Conservation (phyloP, 1,140 invertebrate species). For the Dermatophagoides farinae region DNA sequence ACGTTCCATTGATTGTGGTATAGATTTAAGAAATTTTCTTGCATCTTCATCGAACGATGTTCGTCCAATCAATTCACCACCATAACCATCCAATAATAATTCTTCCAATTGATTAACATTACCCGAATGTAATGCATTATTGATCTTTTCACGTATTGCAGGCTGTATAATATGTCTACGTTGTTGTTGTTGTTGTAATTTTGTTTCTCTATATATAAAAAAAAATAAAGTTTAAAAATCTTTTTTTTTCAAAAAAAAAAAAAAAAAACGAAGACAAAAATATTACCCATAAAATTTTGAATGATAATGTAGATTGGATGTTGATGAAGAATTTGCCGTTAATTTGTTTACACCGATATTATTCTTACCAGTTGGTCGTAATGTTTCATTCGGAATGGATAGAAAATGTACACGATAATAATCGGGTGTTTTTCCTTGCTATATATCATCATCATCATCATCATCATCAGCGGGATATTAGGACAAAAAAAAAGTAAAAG, state of each 20-base stretch:
- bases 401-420: constrained; percentile 45
- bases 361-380: background rate
- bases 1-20: constrained; percentile 23
- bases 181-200: background rate
- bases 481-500: background rate
- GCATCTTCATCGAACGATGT: constrained; percentile 29
- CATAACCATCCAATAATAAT: constrained; percentile 29
- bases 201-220: background rate
- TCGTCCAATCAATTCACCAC: constrained; percentile 26
- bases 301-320: background rate
- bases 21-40: constrained; percentile 24
- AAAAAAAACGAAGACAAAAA: background rate
- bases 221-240: no score
- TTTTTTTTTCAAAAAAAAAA: no score
- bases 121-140: constrained; percentile 23
- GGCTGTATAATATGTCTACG: constrained; percentile 4
- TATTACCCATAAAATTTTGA: background rate
- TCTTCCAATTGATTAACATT: constrained; percentile 28
- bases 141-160: constrained; percentile 20
- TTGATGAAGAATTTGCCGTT: background rate
- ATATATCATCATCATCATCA: background rate
- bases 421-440: constrained; percentile 58
- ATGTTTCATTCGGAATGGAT: constrained; percentile 17
- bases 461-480: constrained; percentile 14
- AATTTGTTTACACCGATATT: no score